A percentile compares a stretch with the other conserved stretches of the same genome.
phyloP scores from a whole-genome alignment of 2,113 vertebrate genomes.

The Butorides virescens region DNA sequence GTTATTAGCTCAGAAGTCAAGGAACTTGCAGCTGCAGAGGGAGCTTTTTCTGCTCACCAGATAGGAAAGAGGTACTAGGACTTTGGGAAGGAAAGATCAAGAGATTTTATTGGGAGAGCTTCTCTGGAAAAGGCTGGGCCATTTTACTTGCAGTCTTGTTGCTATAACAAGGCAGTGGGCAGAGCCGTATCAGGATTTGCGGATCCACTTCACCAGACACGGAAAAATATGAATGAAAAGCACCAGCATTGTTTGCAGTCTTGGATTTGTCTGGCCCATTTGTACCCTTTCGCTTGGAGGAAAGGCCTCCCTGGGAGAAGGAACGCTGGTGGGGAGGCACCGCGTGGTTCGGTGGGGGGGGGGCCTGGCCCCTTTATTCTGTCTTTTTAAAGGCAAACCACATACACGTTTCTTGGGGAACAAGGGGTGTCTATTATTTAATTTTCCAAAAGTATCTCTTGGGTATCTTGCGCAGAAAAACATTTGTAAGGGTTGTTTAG shows the following conservation, averaged over 20 bases:
- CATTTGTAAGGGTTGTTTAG: neutral
- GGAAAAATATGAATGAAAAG: neutral
- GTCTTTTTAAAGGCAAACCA: neutral
- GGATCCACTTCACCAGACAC: neutral
- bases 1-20: neutral
- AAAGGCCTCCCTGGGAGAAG: neutral
- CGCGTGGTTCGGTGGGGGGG: neutral
- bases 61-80: neutral
- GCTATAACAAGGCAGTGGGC: neutral
- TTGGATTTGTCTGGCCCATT: neutral
- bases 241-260: neutral
- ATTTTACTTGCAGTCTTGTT: neutral
- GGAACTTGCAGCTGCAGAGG: neutral
- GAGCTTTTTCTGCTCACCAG: neutral
- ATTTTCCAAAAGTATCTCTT: neutral
- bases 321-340: neutral
- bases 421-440: neutral
- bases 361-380: neutral
- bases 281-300: neutral
- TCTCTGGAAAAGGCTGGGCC: neutral
- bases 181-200: neutral
- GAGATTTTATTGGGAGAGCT: neutral
- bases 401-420: neutral
- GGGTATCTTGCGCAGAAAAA: neutral
- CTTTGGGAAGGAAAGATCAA: neutral